phyloP scores from a whole-genome alignment of 2,888 invertebrate genomes.

The Leucoma salicis region DNA sequence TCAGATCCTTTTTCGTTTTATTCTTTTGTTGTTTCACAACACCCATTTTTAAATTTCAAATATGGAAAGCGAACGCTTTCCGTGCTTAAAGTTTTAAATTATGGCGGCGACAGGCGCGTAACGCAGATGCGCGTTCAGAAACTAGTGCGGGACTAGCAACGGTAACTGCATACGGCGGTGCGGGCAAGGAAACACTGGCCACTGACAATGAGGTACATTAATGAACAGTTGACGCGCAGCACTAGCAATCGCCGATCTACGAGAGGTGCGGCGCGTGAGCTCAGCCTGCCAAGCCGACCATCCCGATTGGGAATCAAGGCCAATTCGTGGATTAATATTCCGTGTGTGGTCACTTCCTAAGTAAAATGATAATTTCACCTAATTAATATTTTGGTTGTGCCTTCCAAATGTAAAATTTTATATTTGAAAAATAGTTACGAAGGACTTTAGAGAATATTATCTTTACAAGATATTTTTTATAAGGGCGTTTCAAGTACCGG shows the following conservation, averaged over 20 bases:
- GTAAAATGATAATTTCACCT: conserved; percentile 64
- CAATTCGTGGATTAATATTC: conserved; percentile 71
- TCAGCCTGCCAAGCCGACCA: conserved; percentile 66
- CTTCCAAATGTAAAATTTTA: conserved; percentile 49
- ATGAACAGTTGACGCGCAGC: conserved; percentile 46
- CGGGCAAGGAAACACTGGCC: conserved; percentile 67
- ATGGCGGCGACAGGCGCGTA: conserved; percentile 50
- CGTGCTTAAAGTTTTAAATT: conserved; percentile 29
- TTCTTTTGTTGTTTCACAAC: conserved; percentile 68
- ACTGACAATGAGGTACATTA: conserved; percentile 51
- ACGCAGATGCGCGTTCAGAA: conserved; percentile 70
- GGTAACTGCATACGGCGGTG: conserved; percentile 74
- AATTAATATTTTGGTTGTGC: conserved; percentile 62
- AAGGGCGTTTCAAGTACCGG: conserved; percentile 16
- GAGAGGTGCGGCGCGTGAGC: conserved; percentile 62
- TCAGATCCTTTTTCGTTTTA: conserved; percentile 53
- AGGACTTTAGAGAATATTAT: conserved; percentile 1
- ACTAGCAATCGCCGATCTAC: conserved; percentile 40
- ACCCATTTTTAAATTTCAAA: conserved; percentile 62
- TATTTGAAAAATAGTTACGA: conserved; percentile 23
- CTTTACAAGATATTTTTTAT: background rate
- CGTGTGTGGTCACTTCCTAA: conserved; percentile 61
- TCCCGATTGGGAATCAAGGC: conserved; percentile 78
- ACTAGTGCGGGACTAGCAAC: conserved; percentile 77
- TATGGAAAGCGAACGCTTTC: conserved; percentile 43